A percentile compares a stretch with the other conserved stretches of the same genome.
phyloP scores from a whole-genome alignment of 2,888 invertebrate species.

The Escarpia spicata region DNA sequence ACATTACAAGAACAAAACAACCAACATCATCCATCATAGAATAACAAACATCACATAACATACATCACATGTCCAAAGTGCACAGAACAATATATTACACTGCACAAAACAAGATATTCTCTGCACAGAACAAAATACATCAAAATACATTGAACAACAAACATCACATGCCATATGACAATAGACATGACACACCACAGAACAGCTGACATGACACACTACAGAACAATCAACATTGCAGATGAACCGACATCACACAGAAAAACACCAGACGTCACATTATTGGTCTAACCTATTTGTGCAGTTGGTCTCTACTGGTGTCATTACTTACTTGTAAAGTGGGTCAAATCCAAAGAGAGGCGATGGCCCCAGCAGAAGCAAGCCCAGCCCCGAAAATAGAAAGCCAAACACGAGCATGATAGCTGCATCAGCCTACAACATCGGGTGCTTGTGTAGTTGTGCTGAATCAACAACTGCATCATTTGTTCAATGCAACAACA shows the following conservation, averaged over 20 bases:
- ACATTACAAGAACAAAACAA: background rate
- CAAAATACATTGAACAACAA: too few relatives aligned
- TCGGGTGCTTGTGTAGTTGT: background rate
- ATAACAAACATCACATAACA: background rate
- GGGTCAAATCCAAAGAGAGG: constrained; percentile 58
- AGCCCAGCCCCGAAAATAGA: constrained; percentile 69
- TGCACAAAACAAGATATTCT: too few relatives aligned
- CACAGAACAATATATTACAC: too few relatives aligned
- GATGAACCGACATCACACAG: background rate
- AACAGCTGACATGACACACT: background rate
- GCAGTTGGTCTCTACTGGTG: background rate
- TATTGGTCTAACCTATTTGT: background rate
- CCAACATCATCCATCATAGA: background rate
- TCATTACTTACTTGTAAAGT: background rate
- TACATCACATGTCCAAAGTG: background rate
- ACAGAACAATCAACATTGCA: background rate
- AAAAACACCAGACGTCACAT: background rate
- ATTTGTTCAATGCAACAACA: background rate
- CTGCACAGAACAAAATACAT: too few relatives aligned
- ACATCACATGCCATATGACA: background rate
- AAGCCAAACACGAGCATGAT: constrained; percentile 54
- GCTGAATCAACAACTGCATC: background rate
- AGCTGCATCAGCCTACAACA: constrained; percentile 42
- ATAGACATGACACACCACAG: background rate
- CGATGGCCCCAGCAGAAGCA: constrained; percentile 82